A percentile compares a stretch with the other conserved stretches of the same genome.
phyloP scores from a whole-genome alignment of 2,797 vertebrate species.

The Enteromius viviparus region DNA sequence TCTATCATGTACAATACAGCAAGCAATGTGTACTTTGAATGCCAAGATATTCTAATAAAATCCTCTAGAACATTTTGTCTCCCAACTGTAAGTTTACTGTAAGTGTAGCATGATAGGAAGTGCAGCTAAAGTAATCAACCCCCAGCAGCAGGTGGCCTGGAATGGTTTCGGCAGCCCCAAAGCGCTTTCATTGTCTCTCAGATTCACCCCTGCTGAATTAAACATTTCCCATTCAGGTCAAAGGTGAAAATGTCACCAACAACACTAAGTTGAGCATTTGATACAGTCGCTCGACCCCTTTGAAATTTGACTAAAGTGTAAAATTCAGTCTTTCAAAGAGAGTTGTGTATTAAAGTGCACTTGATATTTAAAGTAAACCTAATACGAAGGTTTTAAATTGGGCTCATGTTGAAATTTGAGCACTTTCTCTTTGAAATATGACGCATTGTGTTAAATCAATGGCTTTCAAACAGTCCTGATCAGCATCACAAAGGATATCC shows the following conservation, averaged over 20 bases:
- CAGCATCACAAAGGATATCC: slow-evolving; percentile 38
- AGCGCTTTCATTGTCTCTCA: slow-evolving; percentile 9
- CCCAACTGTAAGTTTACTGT: not conserved
- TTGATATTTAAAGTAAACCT: not conserved
- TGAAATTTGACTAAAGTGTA: not conserved
- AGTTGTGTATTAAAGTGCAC: not conserved
- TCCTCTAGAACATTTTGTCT: not conserved
- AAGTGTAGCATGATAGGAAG: slow-evolving; percentile 2
- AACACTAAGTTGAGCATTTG: not conserved
- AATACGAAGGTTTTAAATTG: not conserved
- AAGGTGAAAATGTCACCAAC: slow-evolving; percentile 46
- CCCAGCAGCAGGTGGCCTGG: not conserved
- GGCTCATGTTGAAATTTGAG: slow-evolving; percentile 18
- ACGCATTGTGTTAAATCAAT: slow-evolving; percentile 33
- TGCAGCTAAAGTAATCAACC: slow-evolving; percentile 32
- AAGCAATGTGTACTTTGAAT: not conserved
- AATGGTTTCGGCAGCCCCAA: not conserved
- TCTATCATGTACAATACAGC: not conserved
- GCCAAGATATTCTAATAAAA: not conserved
- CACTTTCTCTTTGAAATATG: slow-evolving; percentile 13
- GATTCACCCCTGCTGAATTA: slow-evolving; percentile 47
- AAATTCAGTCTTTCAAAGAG: not conserved
- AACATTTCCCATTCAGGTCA: slow-evolving; percentile 52
- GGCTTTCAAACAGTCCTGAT: slow-evolving; percentile 40
- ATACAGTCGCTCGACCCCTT: not conserved